Conservation (phyloP, 2,797 vertebrate species). For the Tolypeutes matacus region DNA sequence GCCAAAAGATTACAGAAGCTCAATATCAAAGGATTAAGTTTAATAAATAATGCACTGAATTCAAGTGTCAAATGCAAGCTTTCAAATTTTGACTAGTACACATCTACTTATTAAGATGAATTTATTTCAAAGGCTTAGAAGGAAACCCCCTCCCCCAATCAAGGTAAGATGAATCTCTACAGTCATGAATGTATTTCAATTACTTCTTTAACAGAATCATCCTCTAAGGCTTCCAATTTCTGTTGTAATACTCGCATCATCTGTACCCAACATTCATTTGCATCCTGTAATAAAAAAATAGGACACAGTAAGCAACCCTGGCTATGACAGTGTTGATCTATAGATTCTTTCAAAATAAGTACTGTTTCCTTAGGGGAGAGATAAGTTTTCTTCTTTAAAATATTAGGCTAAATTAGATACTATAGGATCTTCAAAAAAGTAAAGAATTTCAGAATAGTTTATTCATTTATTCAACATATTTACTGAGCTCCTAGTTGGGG, state of each 20-base stretch:
- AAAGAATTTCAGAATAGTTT: slow-evolving; percentile 44
- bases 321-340: not conserved
- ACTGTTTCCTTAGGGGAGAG: slow-evolving; percentile 13
- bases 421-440: slow-evolving; percentile 57
- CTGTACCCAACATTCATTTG: slow-evolving; percentile 88
- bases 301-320: not conserved
- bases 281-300: slow-evolving; percentile 91
- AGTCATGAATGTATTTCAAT: slow-evolving; percentile 63
- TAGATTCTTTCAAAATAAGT: slow-evolving; percentile 52
- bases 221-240: no score
- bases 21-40: not conserved
- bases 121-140: slow-evolving; percentile 52
- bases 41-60: slow-evolving; percentile 33
- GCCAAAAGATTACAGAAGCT: slow-evolving; percentile 46
- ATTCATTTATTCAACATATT: slow-evolving; percentile 32
- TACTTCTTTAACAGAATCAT: slow-evolving; percentile 92
- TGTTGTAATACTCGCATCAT: no score
- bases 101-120: slow-evolving; percentile 15
- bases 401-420: slow-evolving; percentile 27
- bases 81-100: slow-evolving; percentile 42
- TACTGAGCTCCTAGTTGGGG: not conserved
- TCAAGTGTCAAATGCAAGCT: slow-evolving; percentile 22
- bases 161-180: slow-evolving; percentile 1
- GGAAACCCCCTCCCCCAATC: not conserved
- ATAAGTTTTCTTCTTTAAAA: slow-evolving; percentile 60